Conservation (phyloP, 2,888 invertebrate species). For the Eupithecia subfuscata region DNA sequence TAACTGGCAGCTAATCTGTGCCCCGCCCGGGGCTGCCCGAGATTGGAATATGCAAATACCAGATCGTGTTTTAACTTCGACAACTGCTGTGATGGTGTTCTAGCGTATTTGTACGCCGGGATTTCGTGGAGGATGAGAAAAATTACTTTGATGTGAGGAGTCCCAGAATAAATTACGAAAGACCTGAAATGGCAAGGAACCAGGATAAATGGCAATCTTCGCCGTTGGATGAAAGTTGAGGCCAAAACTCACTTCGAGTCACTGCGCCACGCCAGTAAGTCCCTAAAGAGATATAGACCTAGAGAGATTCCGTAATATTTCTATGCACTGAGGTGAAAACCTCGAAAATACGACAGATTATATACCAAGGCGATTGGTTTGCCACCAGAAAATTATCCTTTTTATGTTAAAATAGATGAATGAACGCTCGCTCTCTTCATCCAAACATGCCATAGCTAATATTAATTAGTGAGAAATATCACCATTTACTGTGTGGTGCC, state of each 20-base stretch:
- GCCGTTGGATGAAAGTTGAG: too few relatives aligned
- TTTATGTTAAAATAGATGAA: neutral
- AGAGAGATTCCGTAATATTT: neutral
- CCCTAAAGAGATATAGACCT: neutral
- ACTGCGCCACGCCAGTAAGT: neutral
- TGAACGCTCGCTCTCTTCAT: neutral
- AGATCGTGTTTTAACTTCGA: constrained; percentile 75
- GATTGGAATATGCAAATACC: constrained; percentile 83
- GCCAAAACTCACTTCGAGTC: neutral
- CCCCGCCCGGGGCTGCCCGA: constrained; percentile 60
- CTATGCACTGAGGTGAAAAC: too few relatives aligned
- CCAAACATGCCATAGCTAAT: too few relatives aligned
- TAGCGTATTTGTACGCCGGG: constrained; percentile 3
- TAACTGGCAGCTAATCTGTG: constrained; percentile 15
- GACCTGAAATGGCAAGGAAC: neutral
- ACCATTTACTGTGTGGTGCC: too few relatives aligned
- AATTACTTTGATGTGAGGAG: neutral
- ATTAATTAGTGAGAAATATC: too few relatives aligned
- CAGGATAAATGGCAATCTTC: neutral
- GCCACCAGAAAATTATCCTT: neutral
- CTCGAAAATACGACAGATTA: neutral
- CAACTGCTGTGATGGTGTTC: constrained; percentile 70
- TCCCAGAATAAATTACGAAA: neutral
- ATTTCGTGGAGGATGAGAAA: neutral
- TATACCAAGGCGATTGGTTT: neutral